phyloP scores from a whole-genome alignment of 1,140 invertebrate species.

The Steinernema khuongi region DNA sequence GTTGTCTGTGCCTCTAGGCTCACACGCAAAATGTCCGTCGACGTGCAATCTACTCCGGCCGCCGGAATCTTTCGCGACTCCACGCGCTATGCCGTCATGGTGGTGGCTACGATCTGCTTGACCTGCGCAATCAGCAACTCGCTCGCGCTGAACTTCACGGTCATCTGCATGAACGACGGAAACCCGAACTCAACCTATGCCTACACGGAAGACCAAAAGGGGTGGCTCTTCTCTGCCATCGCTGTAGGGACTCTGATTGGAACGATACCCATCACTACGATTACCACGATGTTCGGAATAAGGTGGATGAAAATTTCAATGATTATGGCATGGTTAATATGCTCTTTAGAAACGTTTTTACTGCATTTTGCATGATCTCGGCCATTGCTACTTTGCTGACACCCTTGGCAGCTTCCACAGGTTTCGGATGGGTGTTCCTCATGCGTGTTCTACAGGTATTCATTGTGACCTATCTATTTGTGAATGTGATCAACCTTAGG shows the following conservation, averaged over 20 bases:
- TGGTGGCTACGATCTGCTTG: constrained; percentile 25
- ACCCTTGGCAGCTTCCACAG: constrained; percentile 22
- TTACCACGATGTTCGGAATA: constrained; percentile 14
- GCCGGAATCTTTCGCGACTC: constrained; percentile 19
- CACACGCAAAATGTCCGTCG: not conserved
- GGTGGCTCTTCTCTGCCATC: constrained; percentile 28
- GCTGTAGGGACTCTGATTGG: constrained; percentile 28
- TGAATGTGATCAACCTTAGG: constrained; percentile 11
- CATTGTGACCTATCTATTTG: not conserved
- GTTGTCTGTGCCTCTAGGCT: no score
- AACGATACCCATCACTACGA: constrained; percentile 9
- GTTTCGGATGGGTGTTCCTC: constrained; percentile 14
- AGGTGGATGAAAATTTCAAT: not conserved
- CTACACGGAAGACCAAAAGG: not conserved
- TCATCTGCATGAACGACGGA: constrained; percentile 38
- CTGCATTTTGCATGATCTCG: constrained; percentile 2
- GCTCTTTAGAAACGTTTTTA: not conserved
- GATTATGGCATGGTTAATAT: not conserved
- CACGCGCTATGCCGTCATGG: constrained; percentile 26
- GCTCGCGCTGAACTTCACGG: constrained; percentile 35
- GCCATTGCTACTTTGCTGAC: constrained; percentile 25
- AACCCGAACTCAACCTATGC: not conserved
- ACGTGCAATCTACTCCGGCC: not conserved
- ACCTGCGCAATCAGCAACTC: constrained; percentile 24
- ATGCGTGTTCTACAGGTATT: constrained; percentile 13